These are phyloP conservation scores for Drosophila cognata DNA, from an alignment of 2,888 invertebrate species.

Conservation along the genomic window DNA sequence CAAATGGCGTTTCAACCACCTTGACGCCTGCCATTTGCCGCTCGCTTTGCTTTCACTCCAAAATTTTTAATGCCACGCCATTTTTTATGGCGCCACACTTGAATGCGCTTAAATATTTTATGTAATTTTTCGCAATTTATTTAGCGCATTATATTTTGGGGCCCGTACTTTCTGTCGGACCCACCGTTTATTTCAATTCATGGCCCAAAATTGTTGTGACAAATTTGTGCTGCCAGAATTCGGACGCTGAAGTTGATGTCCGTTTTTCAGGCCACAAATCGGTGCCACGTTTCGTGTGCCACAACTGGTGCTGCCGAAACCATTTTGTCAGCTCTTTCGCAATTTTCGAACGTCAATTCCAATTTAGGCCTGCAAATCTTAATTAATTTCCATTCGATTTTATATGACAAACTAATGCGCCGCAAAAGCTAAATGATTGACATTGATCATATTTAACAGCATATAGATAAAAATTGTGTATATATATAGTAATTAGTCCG, in stretches of 20 bases:
- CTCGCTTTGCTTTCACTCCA: slow-evolving; percentile 74
- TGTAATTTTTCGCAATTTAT: slow-evolving; percentile 82
- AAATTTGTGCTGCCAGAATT: slow-evolving; percentile 50
- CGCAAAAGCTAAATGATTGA: slow-evolving; percentile 47
- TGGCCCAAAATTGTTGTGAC: slow-evolving; percentile 52
- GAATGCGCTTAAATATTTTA: slow-evolving; percentile 81
- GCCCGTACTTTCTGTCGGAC: slow-evolving; percentile 23
- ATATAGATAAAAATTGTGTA: slow-evolving; percentile 4
- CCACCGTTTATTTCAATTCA: slow-evolving; percentile 77
- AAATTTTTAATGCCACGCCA: slow-evolving; percentile 78
- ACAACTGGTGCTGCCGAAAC: slow-evolving; percentile 6
- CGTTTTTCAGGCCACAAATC: slow-evolving; percentile 43
- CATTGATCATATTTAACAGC: slow-evolving; percentile 51
- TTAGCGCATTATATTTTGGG: slow-evolving; percentile 75
- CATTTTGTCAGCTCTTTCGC: slow-evolving; percentile 40
- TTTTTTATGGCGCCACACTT: slow-evolving; percentile 79
- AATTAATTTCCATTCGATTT: slow-evolving; percentile 76
- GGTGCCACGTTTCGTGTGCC: slow-evolving; percentile 2
- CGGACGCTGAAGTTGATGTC: slow-evolving; percentile 19
- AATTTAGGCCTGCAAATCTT: slow-evolving; percentile 59
- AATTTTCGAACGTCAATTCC: slow-evolving; percentile 69
- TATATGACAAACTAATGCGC: slow-evolving; percentile 35
- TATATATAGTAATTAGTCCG: slow-evolving; percentile 3
- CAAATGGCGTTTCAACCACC: slow-evolving; percentile 62
- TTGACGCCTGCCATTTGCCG: slow-evolving; percentile 67